These are phyloP conservation scores for Dasypogon diadema DNA, from an alignment of 2,888 invertebrate species.

Conservation along the genomic window DNA sequence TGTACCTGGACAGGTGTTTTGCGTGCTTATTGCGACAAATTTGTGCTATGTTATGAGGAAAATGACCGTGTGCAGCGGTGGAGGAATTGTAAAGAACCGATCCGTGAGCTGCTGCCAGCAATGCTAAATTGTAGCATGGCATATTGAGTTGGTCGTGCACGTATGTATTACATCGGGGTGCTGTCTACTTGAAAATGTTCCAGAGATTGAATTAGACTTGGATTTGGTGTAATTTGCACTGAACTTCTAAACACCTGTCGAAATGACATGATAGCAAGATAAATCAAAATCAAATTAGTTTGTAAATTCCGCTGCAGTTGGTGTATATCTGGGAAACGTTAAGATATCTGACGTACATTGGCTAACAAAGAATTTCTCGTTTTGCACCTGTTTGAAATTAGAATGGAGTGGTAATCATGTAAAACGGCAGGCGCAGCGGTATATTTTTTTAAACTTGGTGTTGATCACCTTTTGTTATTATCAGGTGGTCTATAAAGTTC, in stretches of 20 bases:
- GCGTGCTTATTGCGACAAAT: slow-evolving; percentile 45
- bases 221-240: slow-evolving; percentile 26
- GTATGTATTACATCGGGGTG: neutral
- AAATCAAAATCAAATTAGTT: slow-evolving; percentile 44
- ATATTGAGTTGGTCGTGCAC: neutral
- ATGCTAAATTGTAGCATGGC: neutral
- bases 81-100: slow-evolving; percentile 26
- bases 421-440: too few relatives aligned
- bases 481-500: too few relatives aligned
- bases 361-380: too few relatives aligned
- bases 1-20: slow-evolving; percentile 34
- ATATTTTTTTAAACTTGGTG: too few relatives aligned
- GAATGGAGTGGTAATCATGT: too few relatives aligned
- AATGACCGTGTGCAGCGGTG: slow-evolving; percentile 6
- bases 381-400: too few relatives aligned
- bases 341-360: too few relatives aligned
- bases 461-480: too few relatives aligned
- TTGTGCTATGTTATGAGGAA: slow-evolving; percentile 22
- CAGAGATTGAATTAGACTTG: slow-evolving; percentile 22
- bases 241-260: slow-evolving; percentile 42
- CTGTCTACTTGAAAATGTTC: neutral
- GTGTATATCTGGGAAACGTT: too few relatives aligned
- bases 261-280: slow-evolving; percentile 21
- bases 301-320: slow-evolving; percentile 12
- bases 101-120: neutral